Conservation (phyloP, 2,797 vertebrate species). For the Phataginus tricuspis region DNA sequence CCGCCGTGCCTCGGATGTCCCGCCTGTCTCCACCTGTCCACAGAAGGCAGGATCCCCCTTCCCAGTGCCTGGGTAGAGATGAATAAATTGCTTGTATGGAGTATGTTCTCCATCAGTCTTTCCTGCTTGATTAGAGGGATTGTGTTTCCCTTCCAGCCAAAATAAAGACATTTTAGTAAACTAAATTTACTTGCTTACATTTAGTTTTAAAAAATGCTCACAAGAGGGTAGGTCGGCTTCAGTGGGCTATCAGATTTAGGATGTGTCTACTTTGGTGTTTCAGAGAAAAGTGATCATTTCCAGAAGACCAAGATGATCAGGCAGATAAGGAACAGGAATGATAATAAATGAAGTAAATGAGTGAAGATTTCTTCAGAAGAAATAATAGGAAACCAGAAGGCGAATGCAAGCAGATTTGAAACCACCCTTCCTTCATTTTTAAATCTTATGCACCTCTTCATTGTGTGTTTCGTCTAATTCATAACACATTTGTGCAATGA, state of each 20-base stretch:
- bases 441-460: neutral
- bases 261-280: neutral
- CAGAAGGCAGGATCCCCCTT: rapidly evolving
- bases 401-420: rapidly evolving
- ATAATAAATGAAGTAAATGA: rapidly evolving
- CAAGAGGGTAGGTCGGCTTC: neutral
- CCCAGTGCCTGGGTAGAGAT: rapidly evolving
- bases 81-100: rapidly evolving
- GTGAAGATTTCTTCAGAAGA: neutral
- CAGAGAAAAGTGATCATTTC: neutral
- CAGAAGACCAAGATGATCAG: neutral
- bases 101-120: neutral
- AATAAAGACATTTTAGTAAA: neutral
- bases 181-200: neutral
- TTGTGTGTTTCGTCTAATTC: too few relatives aligned
- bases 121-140: neutral
- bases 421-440: too few relatives aligned
- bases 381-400: neutral
- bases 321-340: neutral
- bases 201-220: neutral
- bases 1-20: neutral
- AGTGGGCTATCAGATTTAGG: neutral
- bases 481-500: rapidly evolving
- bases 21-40: rapidly evolving
- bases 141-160: neutral